phyloP scores from a whole-genome alignment of 2,113 vertebrate genomes.

The Hirundichthys speculiger region DNA sequence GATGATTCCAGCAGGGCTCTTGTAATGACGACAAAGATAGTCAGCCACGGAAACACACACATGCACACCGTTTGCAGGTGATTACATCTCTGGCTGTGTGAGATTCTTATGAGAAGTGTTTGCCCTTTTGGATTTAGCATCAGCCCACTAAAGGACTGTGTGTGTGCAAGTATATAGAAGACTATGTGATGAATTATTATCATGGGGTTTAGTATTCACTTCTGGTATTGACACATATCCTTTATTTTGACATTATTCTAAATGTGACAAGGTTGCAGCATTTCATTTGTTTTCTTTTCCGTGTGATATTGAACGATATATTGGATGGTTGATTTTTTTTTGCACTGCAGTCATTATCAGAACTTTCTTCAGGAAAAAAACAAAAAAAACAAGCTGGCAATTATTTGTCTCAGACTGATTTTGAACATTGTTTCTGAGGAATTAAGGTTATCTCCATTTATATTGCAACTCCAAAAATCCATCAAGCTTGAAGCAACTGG shows the following conservation, averaged over 20 bases:
- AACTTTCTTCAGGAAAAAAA: not conserved
- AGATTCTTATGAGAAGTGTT: slow-evolving; percentile 27
- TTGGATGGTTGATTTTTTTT: slow-evolving; percentile 12
- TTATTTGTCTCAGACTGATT: too few relatives aligned
- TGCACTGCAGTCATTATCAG: not conserved
- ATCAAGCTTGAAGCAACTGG: too few relatives aligned
- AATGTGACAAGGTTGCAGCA: too few relatives aligned
- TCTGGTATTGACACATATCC: not conserved
- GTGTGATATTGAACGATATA: too few relatives aligned
- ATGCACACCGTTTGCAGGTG: slow-evolving; percentile 36
- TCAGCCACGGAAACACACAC: slow-evolving; percentile 18
- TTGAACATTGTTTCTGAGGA: too few relatives aligned
- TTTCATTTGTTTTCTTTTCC: too few relatives aligned
- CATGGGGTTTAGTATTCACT: slow-evolving; percentile 10
- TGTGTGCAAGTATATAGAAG: not conserved
- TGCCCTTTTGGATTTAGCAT: slow-evolving; percentile 30
- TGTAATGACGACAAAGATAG: slow-evolving; percentile 39
- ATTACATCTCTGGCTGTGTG: slow-evolving; percentile 20
- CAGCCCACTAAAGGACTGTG: not conserved
- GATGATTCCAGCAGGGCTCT: slow-evolving; percentile 41
- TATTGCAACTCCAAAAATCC: too few relatives aligned
- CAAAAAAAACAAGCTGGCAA: too few relatives aligned
- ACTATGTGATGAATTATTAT: slow-evolving; percentile 27
- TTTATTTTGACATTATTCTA: too few relatives aligned
- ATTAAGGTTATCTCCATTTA: too few relatives aligned